Evolutionary conservation across 2,888 invertebrate genomes (phyloP), one percentile per base, ranked within the genome.

Genomic region (Drosophila pegasa): DNA sequence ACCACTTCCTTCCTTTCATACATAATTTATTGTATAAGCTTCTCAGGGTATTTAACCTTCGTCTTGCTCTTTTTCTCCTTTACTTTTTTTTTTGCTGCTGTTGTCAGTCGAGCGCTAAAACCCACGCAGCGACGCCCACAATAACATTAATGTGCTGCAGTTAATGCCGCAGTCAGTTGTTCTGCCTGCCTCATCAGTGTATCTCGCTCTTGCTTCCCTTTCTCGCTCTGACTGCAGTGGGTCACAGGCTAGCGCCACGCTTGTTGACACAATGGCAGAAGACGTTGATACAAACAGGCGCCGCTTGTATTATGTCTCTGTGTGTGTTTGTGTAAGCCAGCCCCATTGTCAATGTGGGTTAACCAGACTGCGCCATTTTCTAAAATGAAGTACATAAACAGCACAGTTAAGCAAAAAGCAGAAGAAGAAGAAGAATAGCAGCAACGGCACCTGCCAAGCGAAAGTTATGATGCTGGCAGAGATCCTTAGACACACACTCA

Each of bases 61-160:
- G 38, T 8, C 38, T 27, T 52, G 52, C 9, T 37, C 5, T 20
- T 31, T 31, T 31, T 37, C 5, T 20, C 20, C 47, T 31, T 58
- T 43, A 48, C 40, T n/a, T 52, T 52, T 35, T 43, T 18, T 33
- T 38, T 40, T 63, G 65, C 55, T 61, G 22, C 31, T 66, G 68
- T 66, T 80, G 76, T 69, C 74, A 71, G 70, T 52, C 70, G 69
- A 75, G 71, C 74, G 64, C 59, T 45, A 63, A 75, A 78, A 64
- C 68, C 79, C 79, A 84, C 81, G 72, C 67, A 72, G 56, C 79
- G 59, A 62, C 69, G 79, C 85, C 87, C 76, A 82, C 87, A 85
- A 85, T 82, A 82, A 80, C 83, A 80, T 87, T 87, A 82, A 87
- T 78, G 87, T 71, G 81, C 78, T 78, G 84, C 83, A 85, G 85